A percentile compares a stretch with the other conserved stretches of the same genome.
phyloP scores from a whole-genome alignment of 2,113 vertebrate genomes.

The Myrmophylax atrothorax region DNA sequence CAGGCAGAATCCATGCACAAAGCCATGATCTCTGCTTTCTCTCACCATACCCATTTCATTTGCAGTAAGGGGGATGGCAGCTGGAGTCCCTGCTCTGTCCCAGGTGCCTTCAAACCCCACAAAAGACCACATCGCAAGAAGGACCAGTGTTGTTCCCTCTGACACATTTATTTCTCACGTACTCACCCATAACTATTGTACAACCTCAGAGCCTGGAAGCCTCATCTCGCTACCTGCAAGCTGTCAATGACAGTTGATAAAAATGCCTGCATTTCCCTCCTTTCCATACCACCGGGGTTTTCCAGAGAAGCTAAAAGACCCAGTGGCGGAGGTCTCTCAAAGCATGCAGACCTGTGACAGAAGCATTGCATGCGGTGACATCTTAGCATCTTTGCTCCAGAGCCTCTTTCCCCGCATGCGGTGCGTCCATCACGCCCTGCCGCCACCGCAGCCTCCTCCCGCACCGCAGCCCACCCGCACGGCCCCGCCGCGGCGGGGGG shows the following conservation, averaged over 20 bases:
- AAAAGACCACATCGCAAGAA: neutral
- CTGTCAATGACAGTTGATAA: neutral
- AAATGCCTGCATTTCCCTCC: neutral
- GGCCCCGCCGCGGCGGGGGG: neutral
- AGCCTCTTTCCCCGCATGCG: neutral
- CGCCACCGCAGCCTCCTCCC: neutral
- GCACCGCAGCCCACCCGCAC: neutral
- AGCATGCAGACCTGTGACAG: neutral
- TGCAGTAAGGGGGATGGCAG: neutral
- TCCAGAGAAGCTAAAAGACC: neutral
- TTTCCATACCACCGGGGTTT: neutral
- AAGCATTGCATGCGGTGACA: accelerated
- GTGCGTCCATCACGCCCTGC: neutral
- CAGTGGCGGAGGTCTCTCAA: neutral
- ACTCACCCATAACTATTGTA: neutral
- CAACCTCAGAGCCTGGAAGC: neutral
- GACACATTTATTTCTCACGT: neutral
- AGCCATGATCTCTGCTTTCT: neutral
- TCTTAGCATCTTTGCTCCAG: neutral
- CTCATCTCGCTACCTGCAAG: neutral
- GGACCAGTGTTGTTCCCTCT: neutral
- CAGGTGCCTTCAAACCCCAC: neutral
- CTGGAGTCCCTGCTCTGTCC: neutral
- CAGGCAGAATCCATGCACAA: neutral
- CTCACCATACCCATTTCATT: neutral